These are phyloP conservation scores for Ypsolopha sequella DNA, from an alignment of 2,888 invertebrate species.

Conservation along the genomic window DNA sequence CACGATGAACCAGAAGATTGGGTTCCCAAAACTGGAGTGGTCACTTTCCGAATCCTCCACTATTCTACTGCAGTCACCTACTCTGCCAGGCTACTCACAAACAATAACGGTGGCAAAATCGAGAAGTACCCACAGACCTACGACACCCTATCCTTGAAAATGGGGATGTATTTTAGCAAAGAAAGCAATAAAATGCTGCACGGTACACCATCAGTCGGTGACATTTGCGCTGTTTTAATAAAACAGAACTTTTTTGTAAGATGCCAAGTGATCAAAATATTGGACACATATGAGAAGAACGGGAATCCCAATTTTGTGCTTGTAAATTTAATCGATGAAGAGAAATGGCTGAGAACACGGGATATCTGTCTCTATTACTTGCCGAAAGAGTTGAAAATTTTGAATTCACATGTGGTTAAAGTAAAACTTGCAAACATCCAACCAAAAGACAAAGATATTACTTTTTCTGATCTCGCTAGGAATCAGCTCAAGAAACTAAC, in stretches of 20 bases:
- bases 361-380: constrained; percentile 56
- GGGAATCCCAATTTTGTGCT: constrained; percentile 38
- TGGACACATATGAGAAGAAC: constrained; percentile 25
- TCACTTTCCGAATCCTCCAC: constrained; percentile 69
- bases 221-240: constrained; percentile 65
- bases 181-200: constrained; percentile 38
- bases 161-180: constrained; percentile 45
- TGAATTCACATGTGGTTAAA: constrained; percentile 50
- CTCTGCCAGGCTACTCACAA: constrained; percentile 62
- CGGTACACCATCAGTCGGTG: constrained; percentile 60
- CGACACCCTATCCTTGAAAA: constrained; percentile 38
- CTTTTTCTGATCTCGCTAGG: constrained; percentile 41
- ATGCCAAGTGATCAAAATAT: constrained; percentile 65
- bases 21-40: constrained; percentile 64
- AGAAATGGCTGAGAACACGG: constrained; percentile 44
- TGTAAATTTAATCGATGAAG: constrained; percentile 74
- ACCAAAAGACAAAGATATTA: constrained; percentile 50
- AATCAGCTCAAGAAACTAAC: constrained; percentile 31
- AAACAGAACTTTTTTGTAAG: constrained; percentile 62
- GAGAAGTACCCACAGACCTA: constrained; percentile 40
- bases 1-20: constrained; percentile 61
- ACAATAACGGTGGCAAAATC: constrained; percentile 17
- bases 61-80: constrained; percentile 73
- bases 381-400: constrained; percentile 56
- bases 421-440: constrained; percentile 41